Evolutionary conservation across 2,888 invertebrate genomes (phyloP).

Genomic region (Troides aeacus): DNA sequence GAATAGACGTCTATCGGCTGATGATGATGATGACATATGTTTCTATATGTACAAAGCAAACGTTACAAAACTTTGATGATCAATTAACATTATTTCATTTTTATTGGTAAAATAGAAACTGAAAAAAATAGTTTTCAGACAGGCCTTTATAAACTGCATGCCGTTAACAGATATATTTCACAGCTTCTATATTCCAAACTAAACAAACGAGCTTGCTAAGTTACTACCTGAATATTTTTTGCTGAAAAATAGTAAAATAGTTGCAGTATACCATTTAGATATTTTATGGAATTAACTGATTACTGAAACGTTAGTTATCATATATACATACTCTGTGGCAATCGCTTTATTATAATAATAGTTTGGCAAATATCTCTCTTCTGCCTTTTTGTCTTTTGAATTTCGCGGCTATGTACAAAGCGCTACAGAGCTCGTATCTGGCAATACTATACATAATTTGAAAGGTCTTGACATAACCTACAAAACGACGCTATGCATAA

Average conservation of each 20-base stretch:
- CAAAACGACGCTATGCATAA: no score
- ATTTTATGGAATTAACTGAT: background rate
- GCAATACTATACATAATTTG: no score
- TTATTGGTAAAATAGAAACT: background rate
- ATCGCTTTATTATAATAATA: no score
- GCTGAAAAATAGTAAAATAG: background rate
- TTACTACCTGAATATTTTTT: conserved; percentile 3
- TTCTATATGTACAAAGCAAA: background rate
- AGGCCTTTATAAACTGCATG: conserved; percentile 3
- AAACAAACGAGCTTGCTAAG: background rate
- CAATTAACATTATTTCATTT: background rate
- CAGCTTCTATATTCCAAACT: background rate
- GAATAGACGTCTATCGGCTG: no score
- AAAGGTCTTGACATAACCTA: no score
- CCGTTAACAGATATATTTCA: conserved; percentile 1
- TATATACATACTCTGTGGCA: no score
- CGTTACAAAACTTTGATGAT: background rate
- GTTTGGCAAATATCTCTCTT: no score
- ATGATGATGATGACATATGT: background rate
- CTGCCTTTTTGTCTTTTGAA: no score
- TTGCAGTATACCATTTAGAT: background rate
- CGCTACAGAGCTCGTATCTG: no score
- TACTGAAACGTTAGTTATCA: background rate
- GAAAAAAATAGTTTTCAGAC: background rate
- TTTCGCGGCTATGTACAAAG: no score